Base-by-base conservation (phyloP, 2,797 vertebrate species). In the Propithecus deckenii region DNA sequence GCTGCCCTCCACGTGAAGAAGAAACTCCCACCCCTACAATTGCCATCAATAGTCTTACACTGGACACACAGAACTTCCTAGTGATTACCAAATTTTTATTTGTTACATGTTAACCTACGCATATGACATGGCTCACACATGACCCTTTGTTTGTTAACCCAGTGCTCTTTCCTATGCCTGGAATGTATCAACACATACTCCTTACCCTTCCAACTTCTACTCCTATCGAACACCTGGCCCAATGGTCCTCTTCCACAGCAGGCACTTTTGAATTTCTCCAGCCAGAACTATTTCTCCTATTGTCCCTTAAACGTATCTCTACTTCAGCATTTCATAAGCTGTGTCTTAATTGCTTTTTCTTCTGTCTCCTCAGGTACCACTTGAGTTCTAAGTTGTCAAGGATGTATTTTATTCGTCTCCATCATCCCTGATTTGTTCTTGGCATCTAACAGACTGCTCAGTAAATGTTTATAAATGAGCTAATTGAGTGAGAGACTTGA, bases 271-370 rank as follows among this genome's bases (percentile, higher is more conserved):
- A 1, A 14, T 89, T 78, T 92, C 59, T 92, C 52, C 23, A 81
- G 30, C 17, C 43, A 43, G 35, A 71, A 20, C 78, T 46, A 18
- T 61, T 63, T 74, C 35, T 94, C 18, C 17, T 74, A 12, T 52
- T 79, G 23, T 48, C 32, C 50, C 38, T 75, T 63, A 17, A 5
- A 48, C 2, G 38, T 30, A 80, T 23, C 15, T 76, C 18, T 63
- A 41, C 55, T 59, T 95, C 22, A 65, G 43, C 59, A 38, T 63
- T 67, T 65, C 7, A 7, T 74, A 57, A 91, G 20, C 50, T 87
- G 18, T 46, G 30, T 76, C 81, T 93, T 86, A 97, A 93, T 95
- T 89, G 63, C 86, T 96, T 57, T 94, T 92, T 87, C 81, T 89
- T 72, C 38, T 61, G 0, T 95, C 48, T 95, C 15, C 35, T 13